Percentiles rank a stretch among this genome's conserved stretches.
Conservation (phyloP, 2,113 vertebrate species). For the Onychostoma macrolepis region DNA sequence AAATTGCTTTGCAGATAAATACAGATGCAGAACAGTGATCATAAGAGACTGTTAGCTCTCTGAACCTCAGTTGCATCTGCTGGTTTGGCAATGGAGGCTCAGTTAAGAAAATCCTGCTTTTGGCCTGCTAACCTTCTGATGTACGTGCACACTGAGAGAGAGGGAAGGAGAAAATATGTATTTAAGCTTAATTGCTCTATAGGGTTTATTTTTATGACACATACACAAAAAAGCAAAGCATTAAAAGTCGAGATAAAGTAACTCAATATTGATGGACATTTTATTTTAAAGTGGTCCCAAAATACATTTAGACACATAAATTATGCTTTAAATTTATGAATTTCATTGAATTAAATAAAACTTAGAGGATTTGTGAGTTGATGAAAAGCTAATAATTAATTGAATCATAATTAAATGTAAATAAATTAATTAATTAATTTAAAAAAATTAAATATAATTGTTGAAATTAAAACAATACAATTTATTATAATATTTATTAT, state of each 20-base stretch:
- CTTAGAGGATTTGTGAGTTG: too few relatives aligned
- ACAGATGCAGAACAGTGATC: too few relatives aligned
- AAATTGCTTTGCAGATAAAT: conserved; percentile 20
- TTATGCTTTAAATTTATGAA: background rate
- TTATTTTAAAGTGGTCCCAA: background rate
- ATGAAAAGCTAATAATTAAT: too few relatives aligned
- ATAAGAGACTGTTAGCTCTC: background rate
- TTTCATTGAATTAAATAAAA: background rate
- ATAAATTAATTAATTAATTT: too few relatives aligned
- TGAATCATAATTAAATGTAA: too few relatives aligned
- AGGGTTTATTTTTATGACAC: background rate
- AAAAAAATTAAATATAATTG: too few relatives aligned
- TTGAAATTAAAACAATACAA: too few relatives aligned
- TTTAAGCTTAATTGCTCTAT: background rate
- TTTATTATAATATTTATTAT: too few relatives aligned
- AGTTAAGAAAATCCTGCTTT: background rate
- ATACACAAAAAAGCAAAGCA: background rate
- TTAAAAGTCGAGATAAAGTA: background rate
- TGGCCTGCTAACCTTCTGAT: background rate
- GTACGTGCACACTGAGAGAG: background rate
- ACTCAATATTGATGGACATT: background rate
- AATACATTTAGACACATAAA: background rate
- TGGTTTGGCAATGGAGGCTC: background rate
- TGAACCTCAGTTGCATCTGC: conserved; percentile 20
- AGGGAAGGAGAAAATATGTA: background rate